A percentile compares a stretch with the other conserved stretches of the same genome.
phyloP scores from a whole-genome alignment of 2,888 invertebrate species.

The Ephialtes manifestator region DNA sequence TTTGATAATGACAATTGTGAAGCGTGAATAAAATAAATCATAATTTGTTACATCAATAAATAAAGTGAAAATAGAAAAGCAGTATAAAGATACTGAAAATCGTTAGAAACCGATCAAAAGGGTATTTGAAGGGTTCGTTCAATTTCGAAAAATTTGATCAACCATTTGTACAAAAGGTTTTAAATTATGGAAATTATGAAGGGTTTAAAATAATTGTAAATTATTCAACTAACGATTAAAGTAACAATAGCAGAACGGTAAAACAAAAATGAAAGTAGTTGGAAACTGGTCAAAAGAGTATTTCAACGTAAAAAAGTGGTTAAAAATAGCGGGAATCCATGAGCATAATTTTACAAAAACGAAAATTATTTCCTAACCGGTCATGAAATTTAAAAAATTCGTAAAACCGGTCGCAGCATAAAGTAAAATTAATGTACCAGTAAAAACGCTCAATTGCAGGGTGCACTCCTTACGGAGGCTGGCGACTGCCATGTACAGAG shows the following conservation, averaged over 20 bases:
- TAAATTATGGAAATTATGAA: no score
- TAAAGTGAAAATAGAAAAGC: no score
- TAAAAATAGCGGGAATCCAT: not conserved
- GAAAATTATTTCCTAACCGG: conserved; percentile 1
- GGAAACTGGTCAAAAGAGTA: not conserved
- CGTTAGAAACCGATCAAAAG: not conserved
- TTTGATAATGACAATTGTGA: no score
- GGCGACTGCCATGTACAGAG: not conserved
- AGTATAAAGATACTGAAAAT: not conserved
- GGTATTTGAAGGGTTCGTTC: no score
- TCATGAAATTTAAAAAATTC: not conserved
- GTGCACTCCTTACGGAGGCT: not conserved
- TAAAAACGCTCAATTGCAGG: not conserved
- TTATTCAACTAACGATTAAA: no score
- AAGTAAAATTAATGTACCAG: not conserved
- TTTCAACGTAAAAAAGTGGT: not conserved
- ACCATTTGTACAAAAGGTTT: no score
- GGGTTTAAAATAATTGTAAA: no score
- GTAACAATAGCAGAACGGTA: no score
- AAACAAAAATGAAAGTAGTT: no score
- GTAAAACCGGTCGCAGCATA: not conserved
- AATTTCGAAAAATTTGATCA: no score
- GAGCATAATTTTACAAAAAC: not conserved
- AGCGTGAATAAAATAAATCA: no score
- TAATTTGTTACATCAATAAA: no score